A percentile compares a stretch with the other conserved stretches of the same genome.
These are phyloP conservation scores for Tetrapedia diversipes DNA, from an alignment of 2,888 invertebrate species.

Conservation along the genomic window DNA sequence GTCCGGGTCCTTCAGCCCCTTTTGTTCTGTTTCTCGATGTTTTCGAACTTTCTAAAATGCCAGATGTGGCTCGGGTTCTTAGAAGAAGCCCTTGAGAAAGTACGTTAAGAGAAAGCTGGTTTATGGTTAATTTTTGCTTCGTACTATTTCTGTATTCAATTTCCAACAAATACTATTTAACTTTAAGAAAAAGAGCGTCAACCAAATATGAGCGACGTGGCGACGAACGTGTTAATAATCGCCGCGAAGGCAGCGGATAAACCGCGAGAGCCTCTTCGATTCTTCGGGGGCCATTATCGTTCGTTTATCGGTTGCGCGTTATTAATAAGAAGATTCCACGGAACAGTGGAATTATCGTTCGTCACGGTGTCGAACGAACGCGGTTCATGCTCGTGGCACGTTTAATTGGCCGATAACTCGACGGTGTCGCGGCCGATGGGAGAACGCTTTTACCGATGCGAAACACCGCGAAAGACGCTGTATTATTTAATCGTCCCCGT, in stretches of 20 bases:
- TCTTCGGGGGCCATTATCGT: conserved; percentile 14
- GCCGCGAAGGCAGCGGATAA: neutral
- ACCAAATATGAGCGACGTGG: too few species aligned
- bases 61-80: too few species aligned
- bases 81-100: too few species aligned
- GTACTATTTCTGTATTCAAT: too few species aligned
- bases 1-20: too few species aligned
- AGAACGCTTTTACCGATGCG: conserved; percentile 56
- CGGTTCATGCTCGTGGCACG: conserved; percentile 12
- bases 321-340: conserved; percentile 37
- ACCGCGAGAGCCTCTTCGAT: neutral
- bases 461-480: conserved; percentile 24
- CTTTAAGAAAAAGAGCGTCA: too few species aligned
- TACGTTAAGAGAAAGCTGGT: too few species aligned
- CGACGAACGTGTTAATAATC: too few species aligned
- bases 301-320: conserved; percentile 23
- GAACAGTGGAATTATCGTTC: conserved; percentile 24
- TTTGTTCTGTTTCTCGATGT: too few species aligned
- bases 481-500: conserved; percentile 51
- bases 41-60: too few species aligned
- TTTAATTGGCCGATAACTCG: conserved; percentile 46
- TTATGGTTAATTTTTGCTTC: too few species aligned
- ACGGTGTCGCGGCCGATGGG: conserved; percentile 31
- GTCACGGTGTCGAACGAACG: neutral
- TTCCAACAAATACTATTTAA: too few species aligned